A percentile compares a stretch with the other conserved stretches of the same genome.
Conservation (phyloP, 2,888 invertebrate genomes). For the Caenorhabditis imperialis region DNA sequence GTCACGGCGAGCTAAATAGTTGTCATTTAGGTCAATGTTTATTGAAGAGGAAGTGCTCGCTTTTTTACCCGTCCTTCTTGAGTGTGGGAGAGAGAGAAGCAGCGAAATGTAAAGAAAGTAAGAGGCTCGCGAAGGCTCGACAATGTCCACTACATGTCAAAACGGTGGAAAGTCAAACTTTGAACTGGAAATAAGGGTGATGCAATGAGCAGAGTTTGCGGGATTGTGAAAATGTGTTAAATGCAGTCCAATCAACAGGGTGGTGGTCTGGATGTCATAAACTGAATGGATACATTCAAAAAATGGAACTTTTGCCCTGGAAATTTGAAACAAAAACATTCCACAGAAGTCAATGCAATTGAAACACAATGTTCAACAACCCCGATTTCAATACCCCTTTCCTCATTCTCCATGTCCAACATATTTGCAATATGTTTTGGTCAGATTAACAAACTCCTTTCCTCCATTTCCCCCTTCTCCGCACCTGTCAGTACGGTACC, state of each 20-base stretch:
- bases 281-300: too few species aligned
- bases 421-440: neutral
- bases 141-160: constrained; percentile 56
- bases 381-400: too few species aligned
- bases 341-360: too few species aligned
- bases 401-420: too few species aligned
- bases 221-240: too few species aligned
- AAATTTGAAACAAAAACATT: too few species aligned
- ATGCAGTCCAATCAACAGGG: too few species aligned
- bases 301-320: too few species aligned
- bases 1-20: constrained; percentile 53
- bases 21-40: constrained; percentile 54
- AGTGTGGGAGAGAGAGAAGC: constrained; percentile 9
- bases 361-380: too few species aligned
- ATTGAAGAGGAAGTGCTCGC: constrained; percentile 22
- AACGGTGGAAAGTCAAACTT: constrained; percentile 34
- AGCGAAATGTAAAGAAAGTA: constrained; percentile 41
- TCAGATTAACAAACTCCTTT: constrained; percentile 27
- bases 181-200: constrained; percentile 25
- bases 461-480: constrained; percentile 1
- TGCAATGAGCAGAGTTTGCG: too few species aligned
- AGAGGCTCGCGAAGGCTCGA: constrained; percentile 38
- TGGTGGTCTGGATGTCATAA: too few species aligned
- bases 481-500: constrained; percentile 34
- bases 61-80: constrained; percentile 27